A percentile compares a stretch with the other conserved stretches of the same genome.
Conservation (phyloP, 2,797 vertebrate genomes). For the Pogoniulus pusillus region DNA sequence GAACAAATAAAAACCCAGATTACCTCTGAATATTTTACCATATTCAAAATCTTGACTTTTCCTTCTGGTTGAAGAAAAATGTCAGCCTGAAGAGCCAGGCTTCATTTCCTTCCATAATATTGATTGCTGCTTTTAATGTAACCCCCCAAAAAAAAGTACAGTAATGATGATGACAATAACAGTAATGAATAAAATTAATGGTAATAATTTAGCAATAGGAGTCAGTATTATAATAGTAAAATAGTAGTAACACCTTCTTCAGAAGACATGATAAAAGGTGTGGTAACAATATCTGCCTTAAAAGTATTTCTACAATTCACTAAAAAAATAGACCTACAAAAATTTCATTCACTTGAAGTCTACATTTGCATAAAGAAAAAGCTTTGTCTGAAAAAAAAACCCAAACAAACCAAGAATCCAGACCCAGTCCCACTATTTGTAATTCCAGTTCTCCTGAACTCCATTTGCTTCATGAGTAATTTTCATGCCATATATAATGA, state of each 20-base stretch:
- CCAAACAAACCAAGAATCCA: background rate
- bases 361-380: background rate
- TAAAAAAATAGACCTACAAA: background rate
- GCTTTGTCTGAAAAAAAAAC: background rate
- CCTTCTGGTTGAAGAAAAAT: background rate
- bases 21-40: background rate
- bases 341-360: background rate
- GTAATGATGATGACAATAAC: background rate
- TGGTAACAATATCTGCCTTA: background rate
- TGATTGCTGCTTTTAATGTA: background rate
- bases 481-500: background rate
- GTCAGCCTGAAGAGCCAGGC: background rate
- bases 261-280: background rate
- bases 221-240: background rate
- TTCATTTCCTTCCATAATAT: background rate
- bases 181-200: background rate
- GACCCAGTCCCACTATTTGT: background rate
- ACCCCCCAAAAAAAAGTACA: background rate
- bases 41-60: background rate
- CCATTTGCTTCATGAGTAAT: background rate
- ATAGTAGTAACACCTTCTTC: background rate
- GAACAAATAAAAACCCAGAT: background rate
- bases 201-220: no score
- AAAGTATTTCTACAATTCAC: background rate
- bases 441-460: background rate